Base-by-base conservation (phyloP, 2,797 vertebrate species). In the Pseudopleuronectes americanus region DNA sequence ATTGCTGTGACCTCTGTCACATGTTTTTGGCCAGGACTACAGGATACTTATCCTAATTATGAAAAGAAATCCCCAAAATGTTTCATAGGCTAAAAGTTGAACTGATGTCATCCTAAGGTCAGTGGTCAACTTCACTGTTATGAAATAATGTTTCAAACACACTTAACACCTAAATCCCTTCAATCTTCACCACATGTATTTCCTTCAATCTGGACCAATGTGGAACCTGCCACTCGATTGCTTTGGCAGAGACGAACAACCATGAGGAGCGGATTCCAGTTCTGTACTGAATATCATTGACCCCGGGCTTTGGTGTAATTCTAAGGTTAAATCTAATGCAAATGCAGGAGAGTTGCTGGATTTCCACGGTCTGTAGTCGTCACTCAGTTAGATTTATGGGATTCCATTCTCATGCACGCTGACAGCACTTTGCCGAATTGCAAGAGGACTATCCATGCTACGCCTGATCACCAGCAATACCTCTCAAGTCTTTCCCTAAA, bases 311-410 rank as follows among this genome's bases (percentile, higher is more conserved):
- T 43, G 41, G 1, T 58, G 6, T 57, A 17, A 38, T 54, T 36
- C 63, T 23, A 17, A 60, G 57, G 58, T 24, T 57, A 68, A 71
- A 67, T 48, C 22, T 22, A 28, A 24, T 59, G 52, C 21, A 74
- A 83, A 69, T 53, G 61, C 43, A 75, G 67, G 52, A 83, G 58
- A 68, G 65, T 76, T 52, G 69, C 76, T 83, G 69, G 68, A 74
- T 88, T 91, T 87, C 84, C 83, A 85, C 80, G 88, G 79, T 71
- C 53, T 80, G 48, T 33, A 63, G 77, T 84, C 57, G 64, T 89
- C 87, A 77, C 84, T 88, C 79, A 67, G 64, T 91, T 79, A 80
- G 79, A 88, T 92, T 89, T 81, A 89, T 84, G 76, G 76, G 71
- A 74, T 84, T 89, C 78, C 28, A 54, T 82, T 84, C 49, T 74